Base-by-base conservation (phyloP, 1,140 invertebrate genomes). In the Drosophila repleta region DNA sequence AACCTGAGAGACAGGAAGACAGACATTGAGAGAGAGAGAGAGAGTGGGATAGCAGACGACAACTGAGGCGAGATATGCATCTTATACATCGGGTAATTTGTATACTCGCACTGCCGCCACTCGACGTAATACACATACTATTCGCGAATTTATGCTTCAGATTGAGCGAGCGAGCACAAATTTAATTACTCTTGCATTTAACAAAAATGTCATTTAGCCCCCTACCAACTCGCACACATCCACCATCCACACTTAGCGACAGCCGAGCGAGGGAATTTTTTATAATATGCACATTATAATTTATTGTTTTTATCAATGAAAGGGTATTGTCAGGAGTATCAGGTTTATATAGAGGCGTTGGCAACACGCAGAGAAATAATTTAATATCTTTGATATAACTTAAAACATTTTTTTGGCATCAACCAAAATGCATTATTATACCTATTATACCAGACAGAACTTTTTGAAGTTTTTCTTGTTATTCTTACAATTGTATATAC, bases 131-230 rank as follows among this genome's bases (percentile, higher is more conserved):
- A 48, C 45, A 20, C 20, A 64, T 53, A 48, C 43, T 21, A 18
- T 46, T 20, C 18, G 18, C 13, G 18, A 57, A 51, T 57, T 55
- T 61, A 56, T 65, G 61, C 61, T 41, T 65, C 39, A 39, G 39
- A 57, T 85, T 82, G 72, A 56, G 64, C 60, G 60, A 57, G 87
- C 78, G 72, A 56, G 64, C 60, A 56, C 66, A 75, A 79, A 85
- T 82, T 87, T 79, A 85, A 85, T 85, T 85, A 82, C 67, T 81
- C 67, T 81, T 65, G 52, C 71, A 75, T 69, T 87, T 79, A 87
- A 78, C 65, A 75, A 76, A 79, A 88, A 73, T 70, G 71, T 73
- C 63, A 87, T 81, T 81, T 87, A 24, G 26, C 3, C 18, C 21
- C n/a, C 17, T 41, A 15, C 15, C 29, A 10, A 17, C 41, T 17